Evolutionary conservation across 2,113 vertebrate species (phyloP).

Genomic region (Thunnus maccoyii): DNA sequence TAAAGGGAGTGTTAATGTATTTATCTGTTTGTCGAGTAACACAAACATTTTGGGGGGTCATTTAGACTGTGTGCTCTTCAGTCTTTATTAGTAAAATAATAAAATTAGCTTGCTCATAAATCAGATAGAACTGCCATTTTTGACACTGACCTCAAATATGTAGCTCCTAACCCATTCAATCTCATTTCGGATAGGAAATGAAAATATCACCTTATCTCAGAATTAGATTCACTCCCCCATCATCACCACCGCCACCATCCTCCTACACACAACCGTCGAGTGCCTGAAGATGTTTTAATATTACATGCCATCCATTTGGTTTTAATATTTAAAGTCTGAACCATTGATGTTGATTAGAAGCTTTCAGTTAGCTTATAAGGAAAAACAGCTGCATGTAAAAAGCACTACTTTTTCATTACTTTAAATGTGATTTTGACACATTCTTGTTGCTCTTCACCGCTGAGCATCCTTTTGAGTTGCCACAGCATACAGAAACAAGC

Average conservation of each 20-base stretch:
- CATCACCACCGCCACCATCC: conserved; percentile 38
- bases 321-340: conserved; percentile 83
- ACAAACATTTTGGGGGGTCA: background rate
- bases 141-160: conserved; percentile 34
- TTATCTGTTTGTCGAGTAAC: conserved; percentile 20
- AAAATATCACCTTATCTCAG: conserved; percentile 70
- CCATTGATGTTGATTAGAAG: conserved; percentile 82
- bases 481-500: conserved; percentile 16
- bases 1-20: conserved; percentile 3
- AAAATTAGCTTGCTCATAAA: conserved; percentile 41
- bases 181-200: conserved; percentile 64
- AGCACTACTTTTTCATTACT: conserved; percentile 52
- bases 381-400: conserved; percentile 68
- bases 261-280: conserved; percentile 61
- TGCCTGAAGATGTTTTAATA: conserved; percentile 84
- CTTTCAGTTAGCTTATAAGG: conserved; percentile 62
- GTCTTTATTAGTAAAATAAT: conserved; percentile 3
- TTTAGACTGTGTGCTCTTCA: conserved; percentile 15
- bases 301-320: conserved; percentile 83
- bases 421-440: conserved; percentile 47
- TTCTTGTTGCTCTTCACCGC: conserved; percentile 41
- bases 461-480: conserved; percentile 27
- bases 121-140: conserved; percentile 45
- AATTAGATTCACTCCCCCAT: conserved; percentile 50
- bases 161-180: conserved; percentile 44